phyloP scores from a whole-genome alignment of 2,888 invertebrate genomes.

The Allacma fusca region DNA sequence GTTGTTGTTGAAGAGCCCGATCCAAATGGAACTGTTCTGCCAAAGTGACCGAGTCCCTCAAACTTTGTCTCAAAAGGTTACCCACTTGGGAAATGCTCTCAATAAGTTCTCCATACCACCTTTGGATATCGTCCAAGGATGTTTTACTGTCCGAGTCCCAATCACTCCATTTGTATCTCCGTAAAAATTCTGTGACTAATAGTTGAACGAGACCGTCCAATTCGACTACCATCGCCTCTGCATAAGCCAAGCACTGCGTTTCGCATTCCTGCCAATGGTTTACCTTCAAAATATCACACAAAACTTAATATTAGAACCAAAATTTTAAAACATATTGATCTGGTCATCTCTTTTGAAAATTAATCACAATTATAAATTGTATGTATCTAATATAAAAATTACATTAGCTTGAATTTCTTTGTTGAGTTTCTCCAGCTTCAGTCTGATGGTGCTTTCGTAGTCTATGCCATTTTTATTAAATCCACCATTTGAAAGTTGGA shows the following conservation, averaged over 20 bases:
- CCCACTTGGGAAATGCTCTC: constrained; percentile 4
- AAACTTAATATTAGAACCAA: no score
- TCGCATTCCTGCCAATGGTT: not conserved
- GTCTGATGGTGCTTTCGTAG: no score
- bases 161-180: constrained; percentile 22
- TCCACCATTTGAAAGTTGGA: no score
- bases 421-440: no score
- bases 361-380: no score
- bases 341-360: no score
- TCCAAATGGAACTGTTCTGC: not conserved
- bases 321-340: no score
- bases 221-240: not conserved
- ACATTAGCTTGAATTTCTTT: no score
- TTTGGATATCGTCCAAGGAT: not conserved
- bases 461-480: no score
- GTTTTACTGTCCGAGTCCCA: not conserved
- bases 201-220: not conserved
- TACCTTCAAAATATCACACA: no score
- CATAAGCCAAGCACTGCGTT: not conserved
- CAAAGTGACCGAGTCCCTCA: not conserved
- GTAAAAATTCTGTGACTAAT: not conserved
- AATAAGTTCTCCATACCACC: constrained; percentile 21
- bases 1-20: not conserved
- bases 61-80: not conserved
- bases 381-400: no score